Conservation (phyloP, 2,113 vertebrate genomes). For the Muntiacus reevesi region DNA sequence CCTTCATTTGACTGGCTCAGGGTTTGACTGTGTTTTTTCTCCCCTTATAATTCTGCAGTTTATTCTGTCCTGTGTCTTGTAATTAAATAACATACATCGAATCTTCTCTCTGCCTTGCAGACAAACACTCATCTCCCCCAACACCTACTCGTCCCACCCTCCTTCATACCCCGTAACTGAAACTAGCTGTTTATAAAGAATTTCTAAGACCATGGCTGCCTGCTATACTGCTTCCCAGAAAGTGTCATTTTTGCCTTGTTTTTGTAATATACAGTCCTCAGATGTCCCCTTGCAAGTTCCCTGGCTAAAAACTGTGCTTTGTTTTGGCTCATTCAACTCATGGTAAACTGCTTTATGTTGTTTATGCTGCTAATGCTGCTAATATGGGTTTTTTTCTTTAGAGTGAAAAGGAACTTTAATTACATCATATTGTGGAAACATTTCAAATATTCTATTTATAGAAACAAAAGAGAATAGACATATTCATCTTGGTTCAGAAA, state of each 20-base stretch:
- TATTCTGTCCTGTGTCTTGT: background rate
- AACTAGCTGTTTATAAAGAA: background rate
- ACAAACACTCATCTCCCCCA: background rate
- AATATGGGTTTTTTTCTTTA: background rate
- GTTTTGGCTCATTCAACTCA: background rate
- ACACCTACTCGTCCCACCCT: background rate
- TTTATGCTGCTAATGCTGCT: background rate
- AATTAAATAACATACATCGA: background rate
- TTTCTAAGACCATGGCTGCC: background rate
- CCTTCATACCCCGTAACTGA: background rate
- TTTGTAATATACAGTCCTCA: background rate
- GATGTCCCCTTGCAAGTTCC: background rate
- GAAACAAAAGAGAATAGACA: background rate
- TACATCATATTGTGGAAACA: background rate
- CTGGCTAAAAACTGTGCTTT: background rate
- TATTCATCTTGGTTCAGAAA: background rate
- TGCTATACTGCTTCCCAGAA: constrained; percentile 19
- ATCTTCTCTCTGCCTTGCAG: background rate
- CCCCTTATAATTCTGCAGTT: background rate
- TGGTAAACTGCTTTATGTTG: constrained; percentile 1
- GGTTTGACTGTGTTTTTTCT: background rate
- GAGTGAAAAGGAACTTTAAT: background rate
- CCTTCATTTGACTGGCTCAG: background rate
- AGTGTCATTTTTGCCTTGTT: constrained; percentile 28
- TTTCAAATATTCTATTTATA: constrained; percentile 12